Evolutionary conservation across 2,888 invertebrate genomes (phyloP).

Genomic region (Callosobruchus maculatus): DNA sequence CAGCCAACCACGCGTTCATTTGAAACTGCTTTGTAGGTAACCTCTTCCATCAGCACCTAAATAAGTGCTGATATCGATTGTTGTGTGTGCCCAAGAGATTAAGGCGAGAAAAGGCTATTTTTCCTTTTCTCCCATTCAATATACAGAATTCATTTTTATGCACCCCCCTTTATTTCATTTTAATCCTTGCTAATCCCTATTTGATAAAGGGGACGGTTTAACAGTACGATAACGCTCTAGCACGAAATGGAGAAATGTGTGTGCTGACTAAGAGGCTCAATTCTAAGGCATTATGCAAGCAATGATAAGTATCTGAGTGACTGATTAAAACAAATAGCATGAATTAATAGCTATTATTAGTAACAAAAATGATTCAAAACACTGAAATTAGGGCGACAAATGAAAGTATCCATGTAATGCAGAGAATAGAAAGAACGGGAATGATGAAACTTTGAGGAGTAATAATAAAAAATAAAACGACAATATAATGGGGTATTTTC

Average conservation of each 20-base stretch:
- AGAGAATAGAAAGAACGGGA: too few species aligned
- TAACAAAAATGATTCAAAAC: not conserved
- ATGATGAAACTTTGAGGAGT: too few species aligned
- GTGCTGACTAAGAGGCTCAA: not conserved
- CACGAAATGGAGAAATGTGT: not conserved
- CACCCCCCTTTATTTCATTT: constrained; percentile 33
- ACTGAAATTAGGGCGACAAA: too few species aligned
- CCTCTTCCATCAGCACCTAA: not conserved
- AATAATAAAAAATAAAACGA: too few species aligned
- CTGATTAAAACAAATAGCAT: not conserved
- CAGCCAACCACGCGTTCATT: too few species aligned
- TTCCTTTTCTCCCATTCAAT: constrained; percentile 21
- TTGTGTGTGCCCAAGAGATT: constrained; percentile 1
- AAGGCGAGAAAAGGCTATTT: constrained; percentile 20
- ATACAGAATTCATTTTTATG: constrained; percentile 30
- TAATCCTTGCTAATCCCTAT: constrained; percentile 33
- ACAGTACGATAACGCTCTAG: not conserved
- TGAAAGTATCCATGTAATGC: too few species aligned
- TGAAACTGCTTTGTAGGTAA: too few species aligned
- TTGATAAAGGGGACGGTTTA: constrained; percentile 23
- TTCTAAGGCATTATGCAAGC: not conserved
- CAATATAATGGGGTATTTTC: too few species aligned
- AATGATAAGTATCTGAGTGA: not conserved
- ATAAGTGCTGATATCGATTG: not conserved
- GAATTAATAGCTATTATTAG: not conserved